Percentiles rank a stretch among this genome's conserved stretches.
Evolutionary conservation across 2,888 invertebrate genomes (phyloP).

Genomic region (Gymnocheta viridis): DNA sequence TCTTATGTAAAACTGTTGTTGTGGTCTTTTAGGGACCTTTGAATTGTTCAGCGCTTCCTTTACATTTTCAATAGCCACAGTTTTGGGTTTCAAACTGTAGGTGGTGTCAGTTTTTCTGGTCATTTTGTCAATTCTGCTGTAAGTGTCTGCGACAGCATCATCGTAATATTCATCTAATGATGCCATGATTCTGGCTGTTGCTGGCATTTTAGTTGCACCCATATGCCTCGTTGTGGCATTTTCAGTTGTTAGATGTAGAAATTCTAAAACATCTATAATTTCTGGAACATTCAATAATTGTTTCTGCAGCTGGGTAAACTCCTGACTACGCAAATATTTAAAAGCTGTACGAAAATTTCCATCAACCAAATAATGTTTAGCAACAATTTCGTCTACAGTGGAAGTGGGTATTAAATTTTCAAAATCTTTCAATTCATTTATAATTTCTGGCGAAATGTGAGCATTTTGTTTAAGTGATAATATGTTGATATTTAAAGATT

Average conservation of each 20-base stretch:
- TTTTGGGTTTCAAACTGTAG: conserved; percentile 5
- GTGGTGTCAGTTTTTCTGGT: conserved; percentile 44
- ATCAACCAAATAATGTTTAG: conserved; percentile 75
- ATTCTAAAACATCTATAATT: conserved; percentile 75
- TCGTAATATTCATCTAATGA: conserved; percentile 46
- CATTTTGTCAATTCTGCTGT: conserved; percentile 45
- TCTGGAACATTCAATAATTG: conserved; percentile 75
- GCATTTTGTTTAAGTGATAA: background rate
- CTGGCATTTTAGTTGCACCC: conserved; percentile 38
- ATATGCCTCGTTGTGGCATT: conserved; percentile 46
- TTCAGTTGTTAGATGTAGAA: conserved; percentile 74
- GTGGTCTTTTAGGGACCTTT: conserved; percentile 38
- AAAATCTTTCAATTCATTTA: conserved; percentile 75
- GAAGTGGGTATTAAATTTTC: conserved; percentile 73
- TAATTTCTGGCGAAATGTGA: conserved; percentile 75
- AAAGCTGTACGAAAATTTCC: conserved; percentile 75
- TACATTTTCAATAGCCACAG: background rate
- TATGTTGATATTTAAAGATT: background rate
- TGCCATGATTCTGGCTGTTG: conserved; percentile 24
- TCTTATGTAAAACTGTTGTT: conserved; percentile 1
- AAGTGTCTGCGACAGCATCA: conserved; percentile 12
- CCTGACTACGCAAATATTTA: conserved; percentile 73
- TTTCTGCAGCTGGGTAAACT: conserved; percentile 73
- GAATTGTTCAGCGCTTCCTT: background rate
- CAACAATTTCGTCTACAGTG: conserved; percentile 74